Conservation (phyloP, 1,140 invertebrate species). For the Papilio polyxenes region DNA sequence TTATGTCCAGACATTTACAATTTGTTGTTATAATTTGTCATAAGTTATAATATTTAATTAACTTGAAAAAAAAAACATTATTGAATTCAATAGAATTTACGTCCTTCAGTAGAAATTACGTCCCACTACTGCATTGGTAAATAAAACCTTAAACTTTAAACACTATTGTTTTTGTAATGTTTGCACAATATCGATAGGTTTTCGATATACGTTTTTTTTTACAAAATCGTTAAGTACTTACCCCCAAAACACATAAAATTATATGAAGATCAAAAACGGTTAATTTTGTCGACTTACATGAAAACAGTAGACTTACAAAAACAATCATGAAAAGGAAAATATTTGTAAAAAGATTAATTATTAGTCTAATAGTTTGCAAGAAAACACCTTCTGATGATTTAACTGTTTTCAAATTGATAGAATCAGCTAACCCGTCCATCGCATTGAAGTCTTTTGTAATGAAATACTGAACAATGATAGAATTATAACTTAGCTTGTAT, state of each 20-base stretch:
- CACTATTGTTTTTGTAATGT: not conserved
- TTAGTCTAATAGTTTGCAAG: not conserved
- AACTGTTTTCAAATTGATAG: not conserved
- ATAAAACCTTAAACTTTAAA: no score
- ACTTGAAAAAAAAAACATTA: not conserved
- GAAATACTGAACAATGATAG: not conserved
- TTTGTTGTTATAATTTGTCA: not conserved
- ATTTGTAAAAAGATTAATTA: constrained; percentile 43
- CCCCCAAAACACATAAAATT: constrained; percentile 51
- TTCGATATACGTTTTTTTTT: not conserved
- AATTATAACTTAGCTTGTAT: not conserved
- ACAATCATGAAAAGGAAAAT: constrained; percentile 45
- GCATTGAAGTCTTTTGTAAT: not conserved
- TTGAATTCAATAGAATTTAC: not conserved
- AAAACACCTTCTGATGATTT: not conserved
- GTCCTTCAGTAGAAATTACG: not conserved
- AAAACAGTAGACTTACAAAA: constrained; percentile 44
- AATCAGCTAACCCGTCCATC: not conserved
- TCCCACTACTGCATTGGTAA: not conserved
- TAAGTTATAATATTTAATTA: not conserved
- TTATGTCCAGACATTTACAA: not conserved
- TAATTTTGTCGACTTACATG: constrained; percentile 37
- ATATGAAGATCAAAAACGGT: constrained; percentile 47
- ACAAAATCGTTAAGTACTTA: constrained; percentile 41
- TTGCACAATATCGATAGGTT: no score